These are phyloP conservation scores for Gibbula magus DNA, from an alignment of 2,888 invertebrate species.

Conservation along the genomic window DNA sequence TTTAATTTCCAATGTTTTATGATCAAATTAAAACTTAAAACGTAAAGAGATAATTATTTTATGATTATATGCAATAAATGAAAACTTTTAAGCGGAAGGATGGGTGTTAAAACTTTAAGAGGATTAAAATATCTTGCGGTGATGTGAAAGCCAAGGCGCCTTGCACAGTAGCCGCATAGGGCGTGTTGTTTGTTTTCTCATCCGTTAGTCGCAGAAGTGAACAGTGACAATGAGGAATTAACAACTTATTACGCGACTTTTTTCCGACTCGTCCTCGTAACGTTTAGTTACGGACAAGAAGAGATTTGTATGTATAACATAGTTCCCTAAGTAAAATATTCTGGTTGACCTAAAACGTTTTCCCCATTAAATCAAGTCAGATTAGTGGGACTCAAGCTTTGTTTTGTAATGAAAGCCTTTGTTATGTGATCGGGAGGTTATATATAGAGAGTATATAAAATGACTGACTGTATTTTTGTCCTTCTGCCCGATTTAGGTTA, in stretches of 20 bases:
- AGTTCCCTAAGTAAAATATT: neutral
- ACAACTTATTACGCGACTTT: neutral
- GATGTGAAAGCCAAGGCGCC: neutral
- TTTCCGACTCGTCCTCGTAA: slow-evolving; percentile 6
- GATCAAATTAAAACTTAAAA: no score
- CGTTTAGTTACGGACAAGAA: neutral
- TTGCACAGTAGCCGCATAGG: neutral
- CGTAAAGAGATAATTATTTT: no score
- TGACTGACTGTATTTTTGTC: no score
- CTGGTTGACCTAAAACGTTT: no score
- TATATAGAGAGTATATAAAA: no score
- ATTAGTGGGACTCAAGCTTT: no score
- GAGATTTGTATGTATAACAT: neutral
- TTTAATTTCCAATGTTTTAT: no score
- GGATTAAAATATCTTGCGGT: slow-evolving; percentile 11
- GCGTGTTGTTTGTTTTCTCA: neutral
- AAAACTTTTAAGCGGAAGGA: neutral
- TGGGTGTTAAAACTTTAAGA: neutral
- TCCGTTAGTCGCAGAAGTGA: neutral
- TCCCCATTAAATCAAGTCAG: no score
- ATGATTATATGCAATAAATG: no score
- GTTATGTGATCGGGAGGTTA: no score
- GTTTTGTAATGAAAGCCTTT: no score
- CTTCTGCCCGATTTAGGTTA: no score
- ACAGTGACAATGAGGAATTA: neutral